Percentiles rank a stretch among this genome's conserved stretches.
phyloP scores from a whole-genome alignment of 2,797 vertebrate genomes.

The Lindbergichthys nudifrons region DNA sequence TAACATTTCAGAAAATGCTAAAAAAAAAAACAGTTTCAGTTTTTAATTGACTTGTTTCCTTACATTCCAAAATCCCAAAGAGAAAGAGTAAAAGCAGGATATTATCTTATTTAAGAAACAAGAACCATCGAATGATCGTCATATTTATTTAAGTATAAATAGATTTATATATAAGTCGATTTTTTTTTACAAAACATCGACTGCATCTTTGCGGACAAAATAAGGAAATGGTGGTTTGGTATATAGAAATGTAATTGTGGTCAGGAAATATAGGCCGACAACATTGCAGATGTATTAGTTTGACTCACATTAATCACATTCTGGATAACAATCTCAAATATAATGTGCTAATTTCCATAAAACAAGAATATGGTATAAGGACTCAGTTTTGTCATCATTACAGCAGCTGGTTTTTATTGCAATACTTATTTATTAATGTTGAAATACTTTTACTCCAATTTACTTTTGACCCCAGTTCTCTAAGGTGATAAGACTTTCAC shows the following conservation, averaged over 20 bases:
- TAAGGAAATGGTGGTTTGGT: neutral
- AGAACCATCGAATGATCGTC: too few relatives aligned
- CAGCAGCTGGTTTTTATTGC: neutral
- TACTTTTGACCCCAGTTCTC: too few relatives aligned
- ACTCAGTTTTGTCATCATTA: neutral
- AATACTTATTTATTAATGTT: neutral
- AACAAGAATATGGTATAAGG: too few relatives aligned
- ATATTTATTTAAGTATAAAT: neutral
- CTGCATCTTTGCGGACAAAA: neutral
- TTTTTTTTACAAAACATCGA: neutral
- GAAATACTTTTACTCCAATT: neutral
- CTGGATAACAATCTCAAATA: neutral
- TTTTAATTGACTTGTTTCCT: neutral
- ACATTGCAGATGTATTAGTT: neutral
- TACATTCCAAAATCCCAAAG: neutral
- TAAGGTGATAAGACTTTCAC: too few relatives aligned
- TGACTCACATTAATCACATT: neutral
- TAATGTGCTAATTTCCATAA: neutral
- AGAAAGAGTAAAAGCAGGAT: neutral
- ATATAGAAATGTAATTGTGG: neutral
- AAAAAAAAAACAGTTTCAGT: neutral
- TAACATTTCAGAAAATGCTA: neutral
- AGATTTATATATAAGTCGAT: too few relatives aligned
- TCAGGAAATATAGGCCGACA: neutral
- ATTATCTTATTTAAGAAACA: neutral